Evolutionary conservation across 1,140 invertebrate genomes (phyloP).

Genomic region (Protaetia brevitarsis): DNA sequence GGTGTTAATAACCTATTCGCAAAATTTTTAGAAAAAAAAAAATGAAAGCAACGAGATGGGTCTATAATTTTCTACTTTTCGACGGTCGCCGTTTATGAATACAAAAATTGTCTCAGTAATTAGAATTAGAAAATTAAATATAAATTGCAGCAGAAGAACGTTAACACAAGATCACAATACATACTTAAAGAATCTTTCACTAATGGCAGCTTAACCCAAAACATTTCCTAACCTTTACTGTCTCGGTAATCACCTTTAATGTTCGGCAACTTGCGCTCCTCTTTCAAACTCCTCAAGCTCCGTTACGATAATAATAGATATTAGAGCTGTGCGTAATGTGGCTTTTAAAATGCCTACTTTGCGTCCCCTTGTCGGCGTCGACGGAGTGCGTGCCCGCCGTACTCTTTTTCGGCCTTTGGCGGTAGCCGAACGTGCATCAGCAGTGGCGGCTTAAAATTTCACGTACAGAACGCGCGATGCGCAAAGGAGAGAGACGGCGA

Average conservation of each 20-base stretch:
- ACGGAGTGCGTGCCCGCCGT: background rate
- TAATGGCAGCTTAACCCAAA: background rate
- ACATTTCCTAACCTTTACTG: background rate
- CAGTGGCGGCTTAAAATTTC: slow-evolving; percentile 27
- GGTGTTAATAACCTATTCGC: too few species aligned
- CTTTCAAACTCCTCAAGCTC: background rate
- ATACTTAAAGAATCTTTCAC: too few species aligned
- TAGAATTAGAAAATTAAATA: too few species aligned
- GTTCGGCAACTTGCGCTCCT: background rate
- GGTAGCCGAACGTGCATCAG: slow-evolving; percentile 2
- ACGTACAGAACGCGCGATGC: too few species aligned
- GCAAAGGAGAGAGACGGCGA: too few species aligned
- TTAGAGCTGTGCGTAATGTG: slow-evolving; percentile 12
- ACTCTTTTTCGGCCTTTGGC: slow-evolving; percentile 6
- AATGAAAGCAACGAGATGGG: too few species aligned
- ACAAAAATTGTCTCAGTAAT: too few species aligned
- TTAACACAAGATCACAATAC: too few species aligned
- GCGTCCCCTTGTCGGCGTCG: slow-evolving; percentile 4
- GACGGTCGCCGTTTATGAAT: too few species aligned
- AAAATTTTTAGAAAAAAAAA: too few species aligned
- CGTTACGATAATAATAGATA: slow-evolving; percentile 12
- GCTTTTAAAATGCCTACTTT: slow-evolving; percentile 16
- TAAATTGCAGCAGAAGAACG: too few species aligned
- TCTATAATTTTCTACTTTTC: too few species aligned
- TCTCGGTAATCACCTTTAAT: slow-evolving; percentile 3